These are phyloP conservation scores for Aphis gossypii DNA, from an alignment of 1,140 invertebrate genomes.

Conservation along the genomic window DNA sequence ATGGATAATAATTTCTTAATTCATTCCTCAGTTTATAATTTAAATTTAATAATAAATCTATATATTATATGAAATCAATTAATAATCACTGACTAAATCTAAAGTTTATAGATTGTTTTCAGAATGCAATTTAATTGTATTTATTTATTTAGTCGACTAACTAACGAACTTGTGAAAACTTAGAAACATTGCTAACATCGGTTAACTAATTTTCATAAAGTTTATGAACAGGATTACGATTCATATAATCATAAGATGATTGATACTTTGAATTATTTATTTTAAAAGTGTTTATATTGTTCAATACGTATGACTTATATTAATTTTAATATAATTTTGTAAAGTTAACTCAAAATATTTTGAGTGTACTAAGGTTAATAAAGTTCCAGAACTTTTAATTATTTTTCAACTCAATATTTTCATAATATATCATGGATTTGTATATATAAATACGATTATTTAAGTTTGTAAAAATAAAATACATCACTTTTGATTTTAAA, in stretches of 20 bases:
- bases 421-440: neutral
- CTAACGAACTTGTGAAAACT: neutral
- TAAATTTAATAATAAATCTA: neutral
- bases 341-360: neutral
- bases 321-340: neutral
- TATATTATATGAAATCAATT: constrained; percentile 9
- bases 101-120: constrained; percentile 21
- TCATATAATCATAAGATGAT: neutral
- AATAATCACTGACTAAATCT: neutral
- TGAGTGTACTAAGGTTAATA: neutral
- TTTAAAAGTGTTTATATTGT: neutral
- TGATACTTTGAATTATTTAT: neutral
- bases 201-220: neutral
- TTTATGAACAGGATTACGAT: neutral
- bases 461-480: neutral
- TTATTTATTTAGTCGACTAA: neutral
- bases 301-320: neutral
- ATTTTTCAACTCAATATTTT: neutral
- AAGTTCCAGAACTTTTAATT: neutral
- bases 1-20: neutral
- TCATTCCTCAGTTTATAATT: neutral
- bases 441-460: neutral
- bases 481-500: no score
- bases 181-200: neutral
- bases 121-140: neutral